A percentile compares a stretch with the other conserved stretches of the same genome.
Conservation (phyloP, 2,888 invertebrate genomes). For the Scaptodrosophila latifasciaeformis region DNA sequence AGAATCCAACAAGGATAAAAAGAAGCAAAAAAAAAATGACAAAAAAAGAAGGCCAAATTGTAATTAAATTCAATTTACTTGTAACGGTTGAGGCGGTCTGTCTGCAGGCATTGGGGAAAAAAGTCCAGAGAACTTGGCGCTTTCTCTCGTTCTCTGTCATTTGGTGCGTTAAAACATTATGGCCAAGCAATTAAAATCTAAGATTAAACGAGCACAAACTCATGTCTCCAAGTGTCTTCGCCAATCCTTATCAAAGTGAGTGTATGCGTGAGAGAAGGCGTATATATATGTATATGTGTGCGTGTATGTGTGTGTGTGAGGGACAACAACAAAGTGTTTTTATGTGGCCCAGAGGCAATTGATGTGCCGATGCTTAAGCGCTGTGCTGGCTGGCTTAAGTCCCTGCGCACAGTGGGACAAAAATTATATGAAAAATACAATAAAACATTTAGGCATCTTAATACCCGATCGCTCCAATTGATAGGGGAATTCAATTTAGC, state of each 20-base stretch:
- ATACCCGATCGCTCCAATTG: too few relatives aligned
- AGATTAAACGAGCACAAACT: conserved; percentile 58
- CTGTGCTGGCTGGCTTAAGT: conserved; percentile 26
- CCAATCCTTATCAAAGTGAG: neutral
- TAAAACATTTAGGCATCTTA: too few relatives aligned
- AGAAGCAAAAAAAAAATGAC: too few relatives aligned
- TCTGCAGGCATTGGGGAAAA: too few relatives aligned
- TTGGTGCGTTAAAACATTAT: conserved; percentile 39
- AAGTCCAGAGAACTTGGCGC: conserved; percentile 1
- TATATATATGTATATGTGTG: neutral
- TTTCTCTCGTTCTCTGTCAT: conserved; percentile 20
- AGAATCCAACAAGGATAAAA: too few relatives aligned
- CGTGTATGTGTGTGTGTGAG: neutral
- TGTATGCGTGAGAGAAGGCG: neutral
- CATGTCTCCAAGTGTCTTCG: conserved; percentile 7
- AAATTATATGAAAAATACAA: too few relatives aligned
- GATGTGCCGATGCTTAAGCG: conserved; percentile 23
- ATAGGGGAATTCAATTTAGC: too few relatives aligned
- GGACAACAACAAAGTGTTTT: conserved; percentile 59
- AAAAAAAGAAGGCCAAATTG: conserved; percentile 38
- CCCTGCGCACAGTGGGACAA: conserved; percentile 34
- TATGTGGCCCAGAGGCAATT: conserved; percentile 49
- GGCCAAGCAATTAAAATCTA: conserved; percentile 61
- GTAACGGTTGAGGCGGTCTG: conserved; percentile 31
- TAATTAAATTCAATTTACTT: conserved; percentile 68